phyloP scores from a whole-genome alignment of 2,113 vertebrate species.

The Anhinga anhinga region DNA sequence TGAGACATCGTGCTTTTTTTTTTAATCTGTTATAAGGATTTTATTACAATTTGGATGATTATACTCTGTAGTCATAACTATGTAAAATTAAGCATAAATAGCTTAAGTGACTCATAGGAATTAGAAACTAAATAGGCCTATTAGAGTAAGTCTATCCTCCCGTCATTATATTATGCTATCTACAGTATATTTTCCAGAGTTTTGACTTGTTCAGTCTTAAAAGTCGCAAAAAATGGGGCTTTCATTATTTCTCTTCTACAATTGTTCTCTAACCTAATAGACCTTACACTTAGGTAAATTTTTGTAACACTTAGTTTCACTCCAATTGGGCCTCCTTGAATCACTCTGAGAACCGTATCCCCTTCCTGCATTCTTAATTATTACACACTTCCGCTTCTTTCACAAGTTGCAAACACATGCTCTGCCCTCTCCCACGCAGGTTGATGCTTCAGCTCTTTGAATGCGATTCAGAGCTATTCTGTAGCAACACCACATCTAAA shows the following conservation, averaged over 20 bases:
- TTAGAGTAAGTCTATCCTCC: background rate
- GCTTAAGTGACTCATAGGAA: background rate
- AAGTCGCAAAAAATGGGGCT: background rate
- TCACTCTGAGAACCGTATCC: rapidly evolving
- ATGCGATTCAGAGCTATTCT: background rate
- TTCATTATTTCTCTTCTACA: background rate
- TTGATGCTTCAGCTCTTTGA: background rate
- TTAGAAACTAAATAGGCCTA: slow-evolving; percentile 2
- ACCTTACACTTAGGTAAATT: background rate
- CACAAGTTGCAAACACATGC: rapidly evolving
- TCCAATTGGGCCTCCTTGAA: background rate
- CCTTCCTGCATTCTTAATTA: background rate
- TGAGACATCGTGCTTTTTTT: background rate
- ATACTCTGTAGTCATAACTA: slow-evolving; percentile 39
- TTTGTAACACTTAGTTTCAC: background rate
- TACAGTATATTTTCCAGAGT: background rate
- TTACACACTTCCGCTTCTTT: background rate
- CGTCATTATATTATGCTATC: background rate
- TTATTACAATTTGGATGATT: slow-evolving; percentile 50
- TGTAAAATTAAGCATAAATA: slow-evolving; percentile 57
- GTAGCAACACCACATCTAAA: background rate
- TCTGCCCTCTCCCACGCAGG: background rate
- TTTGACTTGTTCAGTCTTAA: background rate
- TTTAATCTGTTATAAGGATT: background rate
- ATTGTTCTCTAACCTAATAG: background rate